Evolutionary conservation across 2,888 invertebrate species (phyloP).

Genomic region (Polietes domitor): DNA sequence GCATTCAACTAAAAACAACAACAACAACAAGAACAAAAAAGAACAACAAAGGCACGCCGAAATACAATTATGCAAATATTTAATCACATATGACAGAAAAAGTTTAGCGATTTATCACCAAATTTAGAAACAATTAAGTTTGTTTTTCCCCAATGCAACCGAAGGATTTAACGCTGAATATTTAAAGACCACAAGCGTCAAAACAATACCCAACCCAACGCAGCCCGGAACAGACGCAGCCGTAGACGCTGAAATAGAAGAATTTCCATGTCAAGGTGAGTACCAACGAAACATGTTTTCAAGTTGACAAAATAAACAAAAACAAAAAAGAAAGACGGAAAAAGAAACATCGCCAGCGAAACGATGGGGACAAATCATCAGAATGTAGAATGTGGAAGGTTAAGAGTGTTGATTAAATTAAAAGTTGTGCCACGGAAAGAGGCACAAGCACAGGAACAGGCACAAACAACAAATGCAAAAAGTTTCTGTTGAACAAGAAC

Average conservation of each 20-base stretch:
- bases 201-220: constrained; percentile 7
- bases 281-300: constrained; percentile 6
- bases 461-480: constrained; percentile 40
- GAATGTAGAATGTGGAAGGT: constrained; percentile 31
- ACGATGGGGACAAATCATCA: not conserved
- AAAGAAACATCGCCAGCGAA: not conserved
- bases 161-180: constrained; percentile 69
- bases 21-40: constrained; percentile 25
- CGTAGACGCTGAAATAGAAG: not conserved
- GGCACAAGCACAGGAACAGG: constrained; percentile 37
- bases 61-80: constrained; percentile 51
- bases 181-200: constrained; percentile 17
- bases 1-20: not conserved
- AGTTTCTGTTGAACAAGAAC: not conserved
- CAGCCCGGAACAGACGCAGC: constrained; percentile 31
- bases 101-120: constrained; percentile 75
- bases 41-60: constrained; percentile 33
- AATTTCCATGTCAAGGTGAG: constrained; percentile 61
- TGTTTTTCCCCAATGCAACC: constrained; percentile 59
- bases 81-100: constrained; percentile 71
- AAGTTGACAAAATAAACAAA: not conserved
- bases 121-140: constrained; percentile 48
- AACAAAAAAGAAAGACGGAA: not conserved
- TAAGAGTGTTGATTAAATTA: constrained; percentile 64
- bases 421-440: constrained; percentile 38